These are phyloP conservation scores for Caenorhabditis doughertyi DNA, from an alignment of 2,888 invertebrate genomes.

Conservation along the genomic window DNA sequence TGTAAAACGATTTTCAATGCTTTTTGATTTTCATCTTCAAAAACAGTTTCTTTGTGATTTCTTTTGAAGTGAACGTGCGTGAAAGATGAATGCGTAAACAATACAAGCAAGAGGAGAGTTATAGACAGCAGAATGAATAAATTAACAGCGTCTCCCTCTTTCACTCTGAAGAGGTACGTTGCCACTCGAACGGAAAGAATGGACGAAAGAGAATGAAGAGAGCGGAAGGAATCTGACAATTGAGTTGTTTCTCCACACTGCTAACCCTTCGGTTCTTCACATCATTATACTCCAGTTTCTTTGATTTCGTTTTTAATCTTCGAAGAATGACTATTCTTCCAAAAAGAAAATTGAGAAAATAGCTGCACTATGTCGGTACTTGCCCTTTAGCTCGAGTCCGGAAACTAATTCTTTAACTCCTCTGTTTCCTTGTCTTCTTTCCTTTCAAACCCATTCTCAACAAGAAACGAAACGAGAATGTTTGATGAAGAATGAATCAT, in stretches of 20 bases:
- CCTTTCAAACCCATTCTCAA: slow-evolving; percentile 8
- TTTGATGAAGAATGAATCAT: slow-evolving; percentile 47
- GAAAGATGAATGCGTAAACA: neutral
- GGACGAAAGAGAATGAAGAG: slow-evolving; percentile 3
- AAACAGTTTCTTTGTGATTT: neutral
- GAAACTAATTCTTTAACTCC: slow-evolving; percentile 15
- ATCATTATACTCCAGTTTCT: slow-evolving; percentile 23
- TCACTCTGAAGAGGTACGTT: slow-evolving; percentile 38
- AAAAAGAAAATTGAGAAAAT: neutral
- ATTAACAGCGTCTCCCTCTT: slow-evolving; percentile 32
- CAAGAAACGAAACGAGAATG: slow-evolving; percentile 29
- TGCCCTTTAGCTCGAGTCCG: neutral
- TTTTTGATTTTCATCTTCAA: neutral
- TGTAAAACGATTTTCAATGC: neutral
- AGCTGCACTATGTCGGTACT: slow-evolving; percentile 1
- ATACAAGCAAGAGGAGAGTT: slow-evolving; percentile 7
- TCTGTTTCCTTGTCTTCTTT: neutral
- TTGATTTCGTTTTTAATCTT: slow-evolving; percentile 20
- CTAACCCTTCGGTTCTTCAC: slow-evolving; percentile 27
- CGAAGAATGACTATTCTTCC: too few relatives aligned
- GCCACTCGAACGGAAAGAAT: slow-evolving; percentile 48
- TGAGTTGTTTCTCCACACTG: slow-evolving; percentile 36
- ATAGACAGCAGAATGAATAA: slow-evolving; percentile 17
- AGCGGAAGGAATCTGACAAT: slow-evolving; percentile 30
- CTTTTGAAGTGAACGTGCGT: neutral